phyloP scores from a whole-genome alignment of 2,113 vertebrate species.

The Apus apus region DNA sequence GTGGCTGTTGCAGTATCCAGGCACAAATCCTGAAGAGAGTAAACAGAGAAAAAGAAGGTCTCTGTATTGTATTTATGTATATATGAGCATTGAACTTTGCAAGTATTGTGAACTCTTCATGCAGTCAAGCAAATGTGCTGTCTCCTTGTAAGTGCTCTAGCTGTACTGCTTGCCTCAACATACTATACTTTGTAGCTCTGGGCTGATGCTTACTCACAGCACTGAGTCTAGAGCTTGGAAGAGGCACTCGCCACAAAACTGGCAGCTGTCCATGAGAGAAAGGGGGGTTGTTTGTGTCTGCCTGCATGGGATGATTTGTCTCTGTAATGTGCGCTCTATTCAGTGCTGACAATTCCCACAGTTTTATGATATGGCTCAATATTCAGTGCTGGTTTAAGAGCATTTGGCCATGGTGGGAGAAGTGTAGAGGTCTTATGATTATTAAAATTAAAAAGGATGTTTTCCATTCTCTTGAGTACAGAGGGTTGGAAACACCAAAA shows the following conservation, averaged over 20 bases:
- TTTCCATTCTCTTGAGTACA: neutral
- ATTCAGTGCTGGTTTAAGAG: neutral
- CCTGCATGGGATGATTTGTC: conserved; percentile 6
- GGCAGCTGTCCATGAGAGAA: neutral
- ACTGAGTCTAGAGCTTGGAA: neutral
- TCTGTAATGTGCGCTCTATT: neutral
- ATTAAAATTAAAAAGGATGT: neutral
- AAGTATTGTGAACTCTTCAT: neutral
- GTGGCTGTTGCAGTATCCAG: neutral
- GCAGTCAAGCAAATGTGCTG: neutral
- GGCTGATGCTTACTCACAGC: neutral
- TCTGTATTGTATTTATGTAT: neutral
- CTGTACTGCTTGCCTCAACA: neutral
- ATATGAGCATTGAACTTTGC: neutral
- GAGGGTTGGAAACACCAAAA: neutral
- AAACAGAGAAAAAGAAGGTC: neutral
- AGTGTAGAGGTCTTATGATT: neutral
- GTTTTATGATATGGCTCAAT: neutral
- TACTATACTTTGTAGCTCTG: neutral
- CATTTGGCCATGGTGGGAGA: neutral
- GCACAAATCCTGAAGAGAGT: neutral
- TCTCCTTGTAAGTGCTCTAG: neutral
- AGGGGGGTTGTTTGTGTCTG: neutral
- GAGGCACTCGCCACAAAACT: neutral
- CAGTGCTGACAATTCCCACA: conserved; percentile 19